Percentiles rank a stretch among this genome's conserved stretches.
phyloP scores from a whole-genome alignment of 2,113 vertebrate genomes.

The Cyprinodon tularosa region DNA sequence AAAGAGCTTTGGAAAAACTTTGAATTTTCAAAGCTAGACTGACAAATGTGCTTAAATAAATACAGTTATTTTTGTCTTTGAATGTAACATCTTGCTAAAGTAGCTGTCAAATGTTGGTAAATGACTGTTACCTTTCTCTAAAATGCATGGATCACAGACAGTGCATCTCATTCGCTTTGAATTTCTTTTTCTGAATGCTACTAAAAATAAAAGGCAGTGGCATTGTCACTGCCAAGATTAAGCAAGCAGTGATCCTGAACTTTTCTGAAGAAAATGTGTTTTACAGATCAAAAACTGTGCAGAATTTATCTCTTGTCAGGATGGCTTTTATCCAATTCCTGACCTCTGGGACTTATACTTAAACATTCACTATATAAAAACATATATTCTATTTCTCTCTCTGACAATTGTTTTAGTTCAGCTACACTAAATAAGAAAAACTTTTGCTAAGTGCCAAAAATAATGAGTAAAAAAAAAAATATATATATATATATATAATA shows the following conservation, averaged over 20 bases:
- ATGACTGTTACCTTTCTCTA: conserved; percentile 15
- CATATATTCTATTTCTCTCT: neutral
- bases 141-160: conserved; percentile 8
- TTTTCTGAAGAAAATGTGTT: conserved; percentile 33
- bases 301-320: neutral
- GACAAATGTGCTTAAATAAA: conserved; percentile 35
- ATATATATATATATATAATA: too few species aligned
- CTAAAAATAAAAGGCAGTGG: conserved; percentile 10
- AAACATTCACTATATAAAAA: neutral
- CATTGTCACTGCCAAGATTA: conserved; percentile 22
- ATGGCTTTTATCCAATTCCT: conserved; percentile 18
- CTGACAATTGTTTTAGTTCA: neutral
- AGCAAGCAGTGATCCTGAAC: conserved; percentile 33
- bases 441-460: neutral
- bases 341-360: conserved; percentile 27
- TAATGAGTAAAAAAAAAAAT: neutral
- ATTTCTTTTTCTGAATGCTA: conserved; percentile 4
- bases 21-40: conserved; percentile 28
- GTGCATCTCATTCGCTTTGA: conserved; percentile 7
- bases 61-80: conserved; percentile 32
- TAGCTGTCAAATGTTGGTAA: conserved; percentile 25
- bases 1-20: conserved; percentile 23
- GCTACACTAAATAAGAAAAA: neutral
- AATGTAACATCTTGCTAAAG: conserved; percentile 14
- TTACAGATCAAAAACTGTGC: conserved; percentile 27